Evolutionary conservation across 2,797 vertebrate species (phyloP).

Genomic region (Ataeniobius toweri): DNA sequence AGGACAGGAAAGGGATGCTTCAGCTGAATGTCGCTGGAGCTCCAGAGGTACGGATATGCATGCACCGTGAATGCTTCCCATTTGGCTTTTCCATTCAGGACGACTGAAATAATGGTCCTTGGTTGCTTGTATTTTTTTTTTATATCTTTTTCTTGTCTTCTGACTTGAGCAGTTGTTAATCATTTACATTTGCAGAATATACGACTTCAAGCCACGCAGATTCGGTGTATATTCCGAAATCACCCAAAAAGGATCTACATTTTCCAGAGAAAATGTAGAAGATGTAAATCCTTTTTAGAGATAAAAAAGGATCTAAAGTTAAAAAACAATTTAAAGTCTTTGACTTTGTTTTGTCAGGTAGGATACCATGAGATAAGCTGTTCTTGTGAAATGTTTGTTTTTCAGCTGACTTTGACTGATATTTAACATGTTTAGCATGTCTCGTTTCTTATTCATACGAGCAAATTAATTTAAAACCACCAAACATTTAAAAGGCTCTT

Average conservation of each 20-base stretch:
- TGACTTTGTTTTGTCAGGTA: neutral
- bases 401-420: neutral
- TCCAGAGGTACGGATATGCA: conserved; percentile 84
- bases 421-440: neutral
- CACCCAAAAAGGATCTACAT: no score
- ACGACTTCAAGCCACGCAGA: no score
- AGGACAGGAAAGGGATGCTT: conserved; percentile 94
- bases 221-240: no score
- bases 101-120: no score
- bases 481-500: neutral
- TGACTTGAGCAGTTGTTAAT: neutral
- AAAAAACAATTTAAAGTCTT: no score
- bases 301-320: no score
- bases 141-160: no score
- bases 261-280: no score
- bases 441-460: neutral
- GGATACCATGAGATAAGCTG: neutral
- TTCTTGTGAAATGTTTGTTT: neutral
- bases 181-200: no score
- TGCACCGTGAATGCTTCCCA: neutral
- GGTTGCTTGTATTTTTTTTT: no score
- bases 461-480: neutral
- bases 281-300: no score
- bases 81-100: neutral
- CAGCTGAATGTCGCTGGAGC: conserved; percentile 94